phyloP scores from a whole-genome alignment of 2,888 invertebrate species.

The Chaitophorus viminalis region DNA sequence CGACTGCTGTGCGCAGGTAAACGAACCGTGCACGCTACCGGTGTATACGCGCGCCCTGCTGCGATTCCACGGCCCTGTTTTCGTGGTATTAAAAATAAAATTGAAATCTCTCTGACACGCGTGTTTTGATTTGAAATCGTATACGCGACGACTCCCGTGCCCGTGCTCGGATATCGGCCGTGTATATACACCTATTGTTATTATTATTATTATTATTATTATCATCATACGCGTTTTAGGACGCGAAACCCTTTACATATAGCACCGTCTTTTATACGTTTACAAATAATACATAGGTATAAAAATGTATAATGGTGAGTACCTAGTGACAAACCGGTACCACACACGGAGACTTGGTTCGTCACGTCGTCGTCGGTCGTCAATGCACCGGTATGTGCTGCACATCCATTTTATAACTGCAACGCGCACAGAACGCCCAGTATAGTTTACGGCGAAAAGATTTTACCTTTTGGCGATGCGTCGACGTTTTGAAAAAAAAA shows the following conservation, averaged over 20 bases:
- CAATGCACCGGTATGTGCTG: no score
- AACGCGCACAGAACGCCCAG: no score
- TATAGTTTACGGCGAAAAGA: no score
- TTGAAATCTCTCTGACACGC: slow-evolving; percentile 34
- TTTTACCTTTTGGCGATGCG: no score
- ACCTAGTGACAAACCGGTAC: not conserved
- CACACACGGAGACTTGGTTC: not conserved
- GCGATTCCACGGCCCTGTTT: slow-evolving; percentile 17
- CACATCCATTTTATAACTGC: no score
- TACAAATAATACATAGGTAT: no score
- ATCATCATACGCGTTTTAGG: not conserved
- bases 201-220: no score
- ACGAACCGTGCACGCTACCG: slow-evolving; percentile 59
- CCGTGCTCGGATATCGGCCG: not conserved
- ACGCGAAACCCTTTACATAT: not conserved
- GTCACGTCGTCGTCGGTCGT: not conserved
- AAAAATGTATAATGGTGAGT: no score
- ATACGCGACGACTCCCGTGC: not conserved
- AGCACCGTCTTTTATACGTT: no score
- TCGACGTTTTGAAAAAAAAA: no score
- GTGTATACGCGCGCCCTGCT: slow-evolving; percentile 44
- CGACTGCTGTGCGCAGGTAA: slow-evolving; percentile 53
- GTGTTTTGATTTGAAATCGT: slow-evolving; percentile 44
- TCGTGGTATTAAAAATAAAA: slow-evolving; percentile 29
- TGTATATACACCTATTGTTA: no score